phyloP scores from a whole-genome alignment of 2,888 invertebrate species.

The Nomada flava region DNA sequence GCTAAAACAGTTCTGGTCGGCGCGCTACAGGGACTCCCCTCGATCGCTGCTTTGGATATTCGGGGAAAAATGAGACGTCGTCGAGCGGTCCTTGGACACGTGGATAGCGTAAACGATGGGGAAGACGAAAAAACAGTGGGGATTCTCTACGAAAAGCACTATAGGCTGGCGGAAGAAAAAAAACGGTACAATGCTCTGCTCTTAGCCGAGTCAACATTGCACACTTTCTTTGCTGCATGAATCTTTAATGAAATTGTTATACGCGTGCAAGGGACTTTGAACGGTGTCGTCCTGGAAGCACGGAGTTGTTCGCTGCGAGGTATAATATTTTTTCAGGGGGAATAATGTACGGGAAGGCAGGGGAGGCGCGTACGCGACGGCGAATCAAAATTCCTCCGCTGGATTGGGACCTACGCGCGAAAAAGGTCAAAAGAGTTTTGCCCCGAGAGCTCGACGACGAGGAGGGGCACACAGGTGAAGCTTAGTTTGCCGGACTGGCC shows the following conservation, averaged over 20 bases:
- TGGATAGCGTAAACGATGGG: conserved; percentile 22
- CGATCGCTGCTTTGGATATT: conserved; percentile 44
- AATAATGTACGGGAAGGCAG: conserved; percentile 2
- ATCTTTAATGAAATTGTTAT: conserved; percentile 23
- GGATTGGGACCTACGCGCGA: conserved; percentile 49
- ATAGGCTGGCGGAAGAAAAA: conserved; percentile 29
- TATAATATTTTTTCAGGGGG: neutral
- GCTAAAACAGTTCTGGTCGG: conserved; percentile 79
- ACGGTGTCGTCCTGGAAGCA: neutral
- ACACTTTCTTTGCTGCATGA: neutral
- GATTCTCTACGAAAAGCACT: conserved; percentile 8
- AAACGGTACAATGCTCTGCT: conserved; percentile 65
- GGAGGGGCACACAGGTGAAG: conserved; percentile 17
- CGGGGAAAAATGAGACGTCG: conserved; percentile 59
- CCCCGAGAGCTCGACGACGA: conserved; percentile 11
- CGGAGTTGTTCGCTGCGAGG: neutral
- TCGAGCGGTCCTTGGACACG: conserved; percentile 20
- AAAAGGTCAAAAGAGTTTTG: conserved; percentile 55
- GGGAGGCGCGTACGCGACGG: conserved; percentile 27
- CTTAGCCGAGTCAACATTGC: conserved; percentile 78
- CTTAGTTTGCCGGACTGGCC: conserved; percentile 14
- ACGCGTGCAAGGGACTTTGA: neutral
- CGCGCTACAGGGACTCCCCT: conserved; percentile 57
- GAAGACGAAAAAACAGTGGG: conserved; percentile 34
- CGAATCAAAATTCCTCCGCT: conserved; percentile 47